Evolutionary conservation across 92 coral and sea anemone genomes (phyloP).

Genomic region (Palythoa grandiflora): DNA sequence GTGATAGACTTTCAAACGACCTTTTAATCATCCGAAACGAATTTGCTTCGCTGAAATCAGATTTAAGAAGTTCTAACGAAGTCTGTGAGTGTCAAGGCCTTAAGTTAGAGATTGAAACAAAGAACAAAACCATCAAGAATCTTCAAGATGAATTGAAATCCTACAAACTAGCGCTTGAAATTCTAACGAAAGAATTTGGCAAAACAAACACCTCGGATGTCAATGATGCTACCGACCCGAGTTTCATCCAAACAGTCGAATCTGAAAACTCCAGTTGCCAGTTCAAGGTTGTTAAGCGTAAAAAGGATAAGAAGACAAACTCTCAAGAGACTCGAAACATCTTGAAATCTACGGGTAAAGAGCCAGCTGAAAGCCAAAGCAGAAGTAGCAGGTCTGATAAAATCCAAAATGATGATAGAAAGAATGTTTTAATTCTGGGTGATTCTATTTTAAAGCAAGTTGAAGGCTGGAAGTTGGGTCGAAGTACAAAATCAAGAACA

Average conservation of each 20-base stretch:
- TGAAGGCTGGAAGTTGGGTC: not conserved
- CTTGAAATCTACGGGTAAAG: not conserved
- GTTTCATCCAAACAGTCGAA: slow-evolving; percentile 10
- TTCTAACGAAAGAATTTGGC: not conserved
- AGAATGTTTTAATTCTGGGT: not conserved
- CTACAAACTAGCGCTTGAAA: slow-evolving; percentile 13
- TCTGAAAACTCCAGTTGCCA: slow-evolving; percentile 11
- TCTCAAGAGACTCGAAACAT: not conserved
- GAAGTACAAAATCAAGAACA: not conserved
- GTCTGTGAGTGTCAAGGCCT: not conserved
- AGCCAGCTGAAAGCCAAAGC: not conserved
- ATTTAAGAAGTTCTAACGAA: not conserved
- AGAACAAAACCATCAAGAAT: not conserved
- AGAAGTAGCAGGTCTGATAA: no score
- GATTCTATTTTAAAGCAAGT: not conserved
- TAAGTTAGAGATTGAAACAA: slow-evolving; percentile 1
- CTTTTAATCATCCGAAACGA: not conserved
- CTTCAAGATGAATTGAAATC: not conserved
- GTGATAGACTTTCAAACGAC: not conserved
- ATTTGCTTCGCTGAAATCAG: slow-evolving; percentile 6
- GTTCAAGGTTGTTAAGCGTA: slow-evolving; percentile 9
- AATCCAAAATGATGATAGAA: not conserved
- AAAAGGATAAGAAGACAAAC: not conserved
- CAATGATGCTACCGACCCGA: slow-evolving; percentile 3
- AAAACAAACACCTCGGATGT: slow-evolving; percentile 6